Evolutionary conservation across 92 coral and sea anemone genomes (phyloP).

Genomic region (Zoanthus solanderi): DNA sequence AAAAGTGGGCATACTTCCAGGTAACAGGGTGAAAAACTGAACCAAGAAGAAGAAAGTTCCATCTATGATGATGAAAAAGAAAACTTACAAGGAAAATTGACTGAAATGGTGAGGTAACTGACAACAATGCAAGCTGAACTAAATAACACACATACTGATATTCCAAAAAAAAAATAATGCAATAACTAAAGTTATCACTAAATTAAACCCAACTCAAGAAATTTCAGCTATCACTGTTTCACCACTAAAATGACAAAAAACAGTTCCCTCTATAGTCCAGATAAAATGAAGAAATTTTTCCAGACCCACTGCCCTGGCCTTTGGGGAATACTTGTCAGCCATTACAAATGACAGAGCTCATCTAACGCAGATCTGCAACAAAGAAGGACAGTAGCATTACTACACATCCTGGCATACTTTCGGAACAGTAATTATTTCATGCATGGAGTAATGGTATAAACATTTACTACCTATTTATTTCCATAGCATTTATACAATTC

Average conservation of each 20-base stretch:
- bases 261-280: constrained; percentile 10
- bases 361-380: constrained; percentile 42
- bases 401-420: constrained; percentile 48
- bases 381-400: constrained; percentile 36
- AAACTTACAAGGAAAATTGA: neutral
- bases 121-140: neutral
- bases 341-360: constrained; percentile 23
- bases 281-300: constrained; percentile 11
- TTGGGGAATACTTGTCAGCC: constrained; percentile 41
- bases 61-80: neutral
- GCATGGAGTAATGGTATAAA: no score
- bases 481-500: no score
- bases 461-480: no score
- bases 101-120: neutral
- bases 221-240: constrained; percentile 35
- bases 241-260: neutral
- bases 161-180: neutral
- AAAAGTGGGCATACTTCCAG: neutral
- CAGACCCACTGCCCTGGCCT: constrained; percentile 52
- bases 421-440: neutral
- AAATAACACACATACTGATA: neutral
- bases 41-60: neutral
- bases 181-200: neutral
- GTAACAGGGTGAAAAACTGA: neutral
- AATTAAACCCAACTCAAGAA: constrained; percentile 10